These are phyloP conservation scores for Pterostichus madidus DNA, from an alignment of 2,888 invertebrate genomes.

Conservation along the genomic window DNA sequence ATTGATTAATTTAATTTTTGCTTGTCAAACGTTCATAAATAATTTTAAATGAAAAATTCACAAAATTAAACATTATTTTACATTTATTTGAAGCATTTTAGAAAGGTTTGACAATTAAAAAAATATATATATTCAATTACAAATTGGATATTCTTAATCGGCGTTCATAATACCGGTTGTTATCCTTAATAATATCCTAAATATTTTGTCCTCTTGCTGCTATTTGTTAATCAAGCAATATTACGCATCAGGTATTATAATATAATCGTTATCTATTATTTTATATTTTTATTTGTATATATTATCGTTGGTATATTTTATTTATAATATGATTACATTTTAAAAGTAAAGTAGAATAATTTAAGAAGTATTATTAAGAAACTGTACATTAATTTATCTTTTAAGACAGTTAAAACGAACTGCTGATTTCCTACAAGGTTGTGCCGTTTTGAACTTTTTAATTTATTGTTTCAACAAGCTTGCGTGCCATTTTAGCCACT, in stretches of 20 bases:
- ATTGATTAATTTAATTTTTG: too few relatives aligned
- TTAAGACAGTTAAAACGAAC: neutral
- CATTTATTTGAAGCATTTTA: too few relatives aligned
- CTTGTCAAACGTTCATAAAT: too few relatives aligned
- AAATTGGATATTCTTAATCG: too few relatives aligned
- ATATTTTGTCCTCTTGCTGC: constrained; percentile 6
- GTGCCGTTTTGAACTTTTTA: constrained; percentile 8
- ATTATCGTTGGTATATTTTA: too few relatives aligned
- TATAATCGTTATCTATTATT: neutral
- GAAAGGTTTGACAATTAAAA: too few relatives aligned
- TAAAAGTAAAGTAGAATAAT: neutral
- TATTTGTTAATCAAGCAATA: constrained; percentile 37
- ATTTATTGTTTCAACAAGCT: constrained; percentile 17
- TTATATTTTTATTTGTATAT: constrained; percentile 5
- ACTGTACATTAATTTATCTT: neutral
- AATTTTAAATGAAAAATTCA: too few relatives aligned
- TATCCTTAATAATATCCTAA: constrained; percentile 13
- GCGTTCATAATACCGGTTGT: neutral
- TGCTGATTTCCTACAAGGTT: constrained; percentile 22
- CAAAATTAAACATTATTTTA: too few relatives aligned
- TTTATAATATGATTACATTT: neutral
- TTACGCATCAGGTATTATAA: constrained; percentile 15
- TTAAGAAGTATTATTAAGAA: neutral
- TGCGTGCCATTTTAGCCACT: constrained; percentile 27
- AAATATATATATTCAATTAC: too few relatives aligned